A percentile compares a stretch with the other conserved stretches of the same genome.
phyloP scores from a whole-genome alignment of 2,888 invertebrate genomes.

The Troides oblongomaculatus region DNA sequence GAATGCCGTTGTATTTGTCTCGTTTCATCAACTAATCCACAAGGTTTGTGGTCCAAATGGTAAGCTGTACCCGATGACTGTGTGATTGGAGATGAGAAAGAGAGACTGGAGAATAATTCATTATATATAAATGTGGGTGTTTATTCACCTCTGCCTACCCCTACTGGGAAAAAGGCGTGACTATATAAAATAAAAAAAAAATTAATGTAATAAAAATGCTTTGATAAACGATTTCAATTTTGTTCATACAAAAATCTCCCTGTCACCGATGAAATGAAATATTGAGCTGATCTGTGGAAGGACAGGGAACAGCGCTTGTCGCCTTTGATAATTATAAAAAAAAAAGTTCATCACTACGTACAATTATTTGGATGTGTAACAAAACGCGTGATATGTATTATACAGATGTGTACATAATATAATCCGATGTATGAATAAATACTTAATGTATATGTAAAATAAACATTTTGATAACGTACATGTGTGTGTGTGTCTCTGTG shows the following conservation, averaged over 20 bases:
- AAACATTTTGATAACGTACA: constrained; percentile 1
- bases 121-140: no score
- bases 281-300: no score
- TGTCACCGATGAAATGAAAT: no score
- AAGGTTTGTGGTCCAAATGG: neutral
- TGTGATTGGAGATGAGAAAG: no score
- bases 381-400: neutral
- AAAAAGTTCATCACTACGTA: neutral
- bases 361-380: neutral
- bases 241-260: no score
- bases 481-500: neutral
- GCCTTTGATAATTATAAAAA: neutral
- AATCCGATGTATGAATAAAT: neutral
- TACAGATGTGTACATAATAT: constrained; percentile 1
- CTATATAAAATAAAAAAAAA: no score
- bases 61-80: no score
- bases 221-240: no score
- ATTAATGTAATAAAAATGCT: no score
- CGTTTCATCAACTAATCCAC: neutral
- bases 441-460: constrained; percentile 1
- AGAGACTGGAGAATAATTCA: no score
- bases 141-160: no score
- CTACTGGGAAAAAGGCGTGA: no score
- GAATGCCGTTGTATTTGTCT: neutral
- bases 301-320: neutral